Evolutionary conservation across 2,888 invertebrate genomes (phyloP).

Genomic region (Trimorus sp.): DNA sequence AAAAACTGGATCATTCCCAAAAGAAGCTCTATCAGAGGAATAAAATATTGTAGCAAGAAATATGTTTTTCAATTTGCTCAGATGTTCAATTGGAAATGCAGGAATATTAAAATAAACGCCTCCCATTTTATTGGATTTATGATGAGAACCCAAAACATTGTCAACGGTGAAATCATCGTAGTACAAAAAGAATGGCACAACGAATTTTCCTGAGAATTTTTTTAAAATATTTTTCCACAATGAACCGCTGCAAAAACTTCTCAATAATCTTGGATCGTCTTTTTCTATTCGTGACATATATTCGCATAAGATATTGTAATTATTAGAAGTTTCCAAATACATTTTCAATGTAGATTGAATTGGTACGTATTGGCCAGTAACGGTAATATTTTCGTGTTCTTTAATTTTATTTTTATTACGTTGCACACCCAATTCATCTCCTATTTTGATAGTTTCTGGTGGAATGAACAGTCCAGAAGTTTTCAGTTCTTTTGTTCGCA

Average conservation of each 20-base stretch:
- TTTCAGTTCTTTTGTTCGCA: background rate
- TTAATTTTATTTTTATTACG: background rate
- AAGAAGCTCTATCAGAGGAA: conserved; percentile 4
- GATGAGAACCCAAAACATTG: conserved; percentile 35
- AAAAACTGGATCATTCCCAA: conserved; percentile 37
- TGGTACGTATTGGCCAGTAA: conserved; percentile 28
- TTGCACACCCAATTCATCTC: background rate
- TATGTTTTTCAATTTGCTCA: conserved; percentile 25
- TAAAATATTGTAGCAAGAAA: conserved; percentile 37
- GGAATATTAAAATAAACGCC: conserved; percentile 42
- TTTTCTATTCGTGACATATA: conserved; percentile 20
- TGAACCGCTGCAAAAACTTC: conserved; percentile 37
- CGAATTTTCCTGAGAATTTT: conserved; percentile 21
- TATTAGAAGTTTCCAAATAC: conserved; percentile 18
- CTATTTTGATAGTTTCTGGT: background rate
- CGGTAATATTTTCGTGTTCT: conserved; percentile 3
- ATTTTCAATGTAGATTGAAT: conserved; percentile 19
- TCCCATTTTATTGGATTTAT: conserved; percentile 29
- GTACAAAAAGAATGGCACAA: conserved; percentile 31
- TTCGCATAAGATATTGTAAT: conserved; percentile 12
- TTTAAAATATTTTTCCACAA: conserved; percentile 23
- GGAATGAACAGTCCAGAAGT: background rate
- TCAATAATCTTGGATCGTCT: background rate
- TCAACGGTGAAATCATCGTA: conserved; percentile 42
- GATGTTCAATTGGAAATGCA: conserved; percentile 21